phyloP scores from a whole-genome alignment of 2,113 vertebrate genomes.

The Pedetes capensis region DNA sequence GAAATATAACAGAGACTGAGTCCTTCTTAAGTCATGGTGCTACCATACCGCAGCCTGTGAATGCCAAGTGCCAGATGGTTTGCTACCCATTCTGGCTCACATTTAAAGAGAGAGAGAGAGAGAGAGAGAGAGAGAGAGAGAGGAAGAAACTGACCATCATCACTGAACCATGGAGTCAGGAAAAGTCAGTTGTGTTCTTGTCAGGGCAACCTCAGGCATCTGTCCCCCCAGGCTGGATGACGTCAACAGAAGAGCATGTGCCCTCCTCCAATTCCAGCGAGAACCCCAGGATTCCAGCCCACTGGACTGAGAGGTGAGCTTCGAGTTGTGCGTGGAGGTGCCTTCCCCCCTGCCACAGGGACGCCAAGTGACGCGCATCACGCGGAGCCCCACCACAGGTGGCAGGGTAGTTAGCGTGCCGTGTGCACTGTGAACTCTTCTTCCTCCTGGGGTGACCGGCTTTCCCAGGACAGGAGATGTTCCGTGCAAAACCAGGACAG shows the following conservation, averaged over 20 bases:
- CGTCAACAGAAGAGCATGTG: background rate
- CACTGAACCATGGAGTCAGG: background rate
- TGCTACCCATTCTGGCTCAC: background rate
- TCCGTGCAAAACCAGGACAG: background rate
- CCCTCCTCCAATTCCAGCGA: background rate
- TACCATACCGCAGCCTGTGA: background rate
- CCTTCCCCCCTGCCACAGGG: rapidly evolving
- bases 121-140: background rate
- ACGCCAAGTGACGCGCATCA: rapidly evolving
- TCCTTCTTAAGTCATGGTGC: background rate
- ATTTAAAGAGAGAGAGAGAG: background rate
- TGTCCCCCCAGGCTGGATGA: too few relatives aligned
- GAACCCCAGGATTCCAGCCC: background rate
- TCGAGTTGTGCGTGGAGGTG: background rate
- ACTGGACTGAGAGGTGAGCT: background rate
- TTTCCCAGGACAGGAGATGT: background rate
- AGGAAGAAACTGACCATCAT: rapidly evolving
- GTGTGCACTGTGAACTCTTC: background rate
- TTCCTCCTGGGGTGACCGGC: too few relatives aligned
- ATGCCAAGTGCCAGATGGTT: background rate
- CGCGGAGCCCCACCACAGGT: too few relatives aligned
- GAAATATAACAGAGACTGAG: background rate
- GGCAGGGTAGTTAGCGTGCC: rapidly evolving
- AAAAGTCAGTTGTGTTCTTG: too few relatives aligned
- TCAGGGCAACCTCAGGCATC: too few relatives aligned